A percentile compares a stretch with the other conserved stretches of the same genome.
Conservation (phyloP, 1,140 invertebrate species). For the Andrena cerasifolii region DNA sequence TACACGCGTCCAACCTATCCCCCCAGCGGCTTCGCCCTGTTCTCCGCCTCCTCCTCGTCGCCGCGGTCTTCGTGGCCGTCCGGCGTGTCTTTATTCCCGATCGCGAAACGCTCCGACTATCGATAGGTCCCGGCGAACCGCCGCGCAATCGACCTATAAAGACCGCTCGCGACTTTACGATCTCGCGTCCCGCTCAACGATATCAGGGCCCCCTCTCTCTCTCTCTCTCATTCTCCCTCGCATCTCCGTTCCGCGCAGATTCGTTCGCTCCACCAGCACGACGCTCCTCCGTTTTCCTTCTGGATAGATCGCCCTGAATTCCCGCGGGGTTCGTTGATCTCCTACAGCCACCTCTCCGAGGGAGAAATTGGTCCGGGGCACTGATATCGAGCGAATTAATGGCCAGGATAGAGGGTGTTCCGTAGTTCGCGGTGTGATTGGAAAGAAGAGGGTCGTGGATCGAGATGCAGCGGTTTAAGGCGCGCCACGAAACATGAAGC, state of each 20-base stretch:
- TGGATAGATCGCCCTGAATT: slow-evolving; percentile 5
- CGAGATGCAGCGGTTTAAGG: no score
- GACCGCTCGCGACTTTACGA: slow-evolving; percentile 14
- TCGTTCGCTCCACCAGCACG: no score
- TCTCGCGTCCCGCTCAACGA: neutral
- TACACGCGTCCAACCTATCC: neutral
- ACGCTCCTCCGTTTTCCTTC: neutral
- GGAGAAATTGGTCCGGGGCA: neutral
- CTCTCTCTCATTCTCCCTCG: no score
- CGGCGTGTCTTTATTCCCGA: slow-evolving; percentile 42
- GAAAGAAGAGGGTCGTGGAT: no score
- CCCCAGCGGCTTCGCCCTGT: neutral
- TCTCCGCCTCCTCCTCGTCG: neutral
- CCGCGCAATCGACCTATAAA: neutral
- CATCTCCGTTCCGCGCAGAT: no score
- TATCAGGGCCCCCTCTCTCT: neutral
- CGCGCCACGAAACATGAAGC: no score
- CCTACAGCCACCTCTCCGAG: neutral
- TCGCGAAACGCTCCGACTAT: neutral
- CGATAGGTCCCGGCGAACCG: no score
- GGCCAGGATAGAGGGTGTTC: neutral
- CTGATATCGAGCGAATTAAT: neutral
- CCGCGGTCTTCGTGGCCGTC: neutral
- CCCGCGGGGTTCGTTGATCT: neutral
- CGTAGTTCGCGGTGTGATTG: no score